A percentile compares a stretch with the other conserved stretches of the same genome.
phyloP scores from a whole-genome alignment of 1,140 invertebrate genomes.

The Listronotus bonariensis region DNA sequence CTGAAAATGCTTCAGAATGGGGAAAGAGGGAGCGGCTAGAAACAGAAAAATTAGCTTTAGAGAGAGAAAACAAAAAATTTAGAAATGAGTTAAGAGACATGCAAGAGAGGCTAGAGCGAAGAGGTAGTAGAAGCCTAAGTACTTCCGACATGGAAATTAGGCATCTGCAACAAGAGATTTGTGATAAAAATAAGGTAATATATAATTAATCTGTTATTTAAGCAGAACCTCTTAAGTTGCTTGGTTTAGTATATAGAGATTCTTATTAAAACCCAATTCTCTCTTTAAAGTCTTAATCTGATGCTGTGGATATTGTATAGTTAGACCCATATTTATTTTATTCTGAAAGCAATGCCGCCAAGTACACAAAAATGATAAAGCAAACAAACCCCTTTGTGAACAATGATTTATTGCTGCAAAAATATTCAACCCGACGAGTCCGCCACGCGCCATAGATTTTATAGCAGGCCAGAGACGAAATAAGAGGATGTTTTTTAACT shows the following conservation, averaged over 20 bases:
- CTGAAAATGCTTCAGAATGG: slow-evolving; percentile 93
- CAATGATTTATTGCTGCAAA: too few relatives aligned
- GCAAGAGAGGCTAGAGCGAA: slow-evolving; percentile 74
- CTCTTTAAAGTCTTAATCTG: too few relatives aligned
- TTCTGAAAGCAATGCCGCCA: too few relatives aligned
- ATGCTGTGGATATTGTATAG: too few relatives aligned
- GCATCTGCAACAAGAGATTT: slow-evolving; percentile 73
- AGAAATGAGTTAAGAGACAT: slow-evolving; percentile 81
- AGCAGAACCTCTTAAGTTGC: neutral
- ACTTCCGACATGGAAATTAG: slow-evolving; percentile 71
- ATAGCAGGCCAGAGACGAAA: too few relatives aligned
- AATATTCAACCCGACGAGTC: too few relatives aligned
- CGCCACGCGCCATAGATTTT: too few relatives aligned
- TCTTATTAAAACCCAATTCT: too few relatives aligned
- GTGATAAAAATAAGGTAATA: slow-evolving; percentile 73
- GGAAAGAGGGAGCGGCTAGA: slow-evolving; percentile 87
- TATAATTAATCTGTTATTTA: neutral
- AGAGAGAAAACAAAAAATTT: slow-evolving; percentile 89
- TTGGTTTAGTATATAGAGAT: neutral
- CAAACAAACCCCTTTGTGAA: too few relatives aligned
- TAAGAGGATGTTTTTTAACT: too few relatives aligned
- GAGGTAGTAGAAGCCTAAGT: slow-evolving; percentile 62
- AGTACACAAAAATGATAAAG: too few relatives aligned
- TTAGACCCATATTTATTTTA: too few relatives aligned
- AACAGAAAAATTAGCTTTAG: slow-evolving; percentile 83